A percentile compares a stretch with the other conserved stretches of the same genome.
These are phyloP conservation scores for Rallus limicola DNA, from an alignment of 2,113 vertebrate species.

Conservation along the genomic window DNA sequence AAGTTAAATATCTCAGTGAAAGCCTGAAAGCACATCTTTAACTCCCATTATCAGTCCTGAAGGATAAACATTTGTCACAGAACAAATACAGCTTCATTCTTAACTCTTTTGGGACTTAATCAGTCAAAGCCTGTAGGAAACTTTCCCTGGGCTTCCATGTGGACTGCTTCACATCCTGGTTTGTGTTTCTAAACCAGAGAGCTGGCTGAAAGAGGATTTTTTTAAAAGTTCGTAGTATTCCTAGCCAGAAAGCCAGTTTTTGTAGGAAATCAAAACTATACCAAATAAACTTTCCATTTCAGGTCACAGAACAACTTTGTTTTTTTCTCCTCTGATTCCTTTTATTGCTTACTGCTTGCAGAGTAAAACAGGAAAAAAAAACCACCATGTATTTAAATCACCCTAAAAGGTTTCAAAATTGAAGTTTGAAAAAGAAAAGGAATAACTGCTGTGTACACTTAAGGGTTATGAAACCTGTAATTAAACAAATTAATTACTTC, in stretches of 20 bases:
- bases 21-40: slow-evolving; percentile 7
- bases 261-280: background rate
- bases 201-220: background rate
- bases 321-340: background rate
- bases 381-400: background rate
- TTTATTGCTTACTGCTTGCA: background rate
- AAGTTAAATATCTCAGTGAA: background rate
- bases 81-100: slow-evolving; percentile 2
- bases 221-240: background rate
- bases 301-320: background rate
- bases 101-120: background rate
- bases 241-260: background rate
- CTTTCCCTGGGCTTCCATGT: background rate
- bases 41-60: background rate
- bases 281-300: background rate
- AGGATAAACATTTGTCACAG: background rate
- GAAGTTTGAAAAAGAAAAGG: background rate
- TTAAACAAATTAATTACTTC: background rate
- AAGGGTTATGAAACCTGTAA: background rate
- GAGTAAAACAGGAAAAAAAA: background rate
- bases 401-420: background rate
- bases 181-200: background rate
- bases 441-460: background rate
- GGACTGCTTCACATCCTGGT: background rate
- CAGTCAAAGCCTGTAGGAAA: background rate